Evolutionary conservation across 2,797 vertebrate genomes (phyloP), one percentile per base, ranked within the genome.

Genomic region (Tinamus major): DNA sequence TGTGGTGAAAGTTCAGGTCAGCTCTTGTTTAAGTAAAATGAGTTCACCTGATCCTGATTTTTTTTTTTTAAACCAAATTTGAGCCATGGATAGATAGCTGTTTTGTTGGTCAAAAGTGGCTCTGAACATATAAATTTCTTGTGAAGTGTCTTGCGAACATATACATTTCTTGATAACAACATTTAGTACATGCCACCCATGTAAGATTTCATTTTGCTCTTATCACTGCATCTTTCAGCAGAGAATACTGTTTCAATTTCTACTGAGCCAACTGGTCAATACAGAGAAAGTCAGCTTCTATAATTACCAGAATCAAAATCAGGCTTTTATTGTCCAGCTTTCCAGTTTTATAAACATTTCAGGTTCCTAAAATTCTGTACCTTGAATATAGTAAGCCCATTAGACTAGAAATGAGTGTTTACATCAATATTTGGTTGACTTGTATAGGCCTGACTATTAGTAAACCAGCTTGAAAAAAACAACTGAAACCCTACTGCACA

Each of bases 1-100:
- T 77, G 64, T 93, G 85, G 83, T 93, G 90, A 92, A 93, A 78
- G 95, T 88, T 95, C 94, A 91, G 80, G 83, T 91, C 93, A 95
- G 90, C 90, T 93, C 83, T 76, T 12, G 8, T 92, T 91, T 86
- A 29, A 87, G 83, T 79, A 63, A 92, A 81, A 70, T 48, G 61
- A 90, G 68, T 77, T 86, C 9, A 0, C 33, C 69, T 88, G 68
- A 79, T 48, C 33, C 78, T 70, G 51, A 88, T 90, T 94, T 56
- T 49, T 21, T 21, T 46, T 49, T 49, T 26, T 86, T 48, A 85
- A 76, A 63, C 37, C 56, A 62, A 86, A 79, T 39, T 90, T 29
- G 27, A 70, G 23, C 18, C 31, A 51, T 84, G 65, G 16, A 39
- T 59, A 17, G 12, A 48, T 14, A 65, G 18, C 18, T 61, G 2